Conservation (phyloP, 1,140 invertebrate species). For the Drosophila littoralis region DNA sequence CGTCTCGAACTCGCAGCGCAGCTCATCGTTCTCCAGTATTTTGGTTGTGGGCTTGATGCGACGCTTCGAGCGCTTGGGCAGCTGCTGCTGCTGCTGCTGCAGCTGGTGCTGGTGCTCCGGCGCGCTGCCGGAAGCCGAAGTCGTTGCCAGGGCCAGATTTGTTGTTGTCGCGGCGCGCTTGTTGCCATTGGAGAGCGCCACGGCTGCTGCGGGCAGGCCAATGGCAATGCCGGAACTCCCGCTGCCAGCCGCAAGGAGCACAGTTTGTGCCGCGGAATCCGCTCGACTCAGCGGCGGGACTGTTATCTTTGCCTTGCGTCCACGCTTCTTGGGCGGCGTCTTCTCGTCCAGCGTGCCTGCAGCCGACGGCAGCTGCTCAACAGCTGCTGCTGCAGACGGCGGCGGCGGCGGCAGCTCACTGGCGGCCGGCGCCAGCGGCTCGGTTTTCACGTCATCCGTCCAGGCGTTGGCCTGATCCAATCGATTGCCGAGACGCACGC, state of each 20-base stretch:
- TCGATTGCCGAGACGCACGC: constrained; percentile 75
- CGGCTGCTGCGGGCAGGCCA: neutral
- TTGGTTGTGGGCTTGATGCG: constrained; percentile 87
- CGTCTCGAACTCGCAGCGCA: constrained; percentile 86
- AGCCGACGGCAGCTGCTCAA: neutral
- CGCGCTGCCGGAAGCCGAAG: neutral
- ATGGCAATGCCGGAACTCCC: neutral
- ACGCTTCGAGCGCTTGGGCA: constrained; percentile 84
- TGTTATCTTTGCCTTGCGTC: constrained; percentile 74
- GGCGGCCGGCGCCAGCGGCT: constrained; percentile 10
- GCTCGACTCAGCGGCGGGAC: neutral
- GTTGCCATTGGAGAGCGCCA: constrained; percentile 53
- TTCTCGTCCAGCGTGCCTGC: constrained; percentile 61
- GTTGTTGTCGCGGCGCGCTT: constrained; percentile 33
- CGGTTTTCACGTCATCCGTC: constrained; percentile 55
- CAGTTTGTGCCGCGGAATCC: neutral
- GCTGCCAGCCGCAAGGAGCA: neutral
- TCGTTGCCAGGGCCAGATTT: neutral
- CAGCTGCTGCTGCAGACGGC: neutral
- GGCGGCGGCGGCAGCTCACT: constrained; percentile 6
- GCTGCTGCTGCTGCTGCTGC: constrained; percentile 42
- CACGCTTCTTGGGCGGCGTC: constrained; percentile 80
- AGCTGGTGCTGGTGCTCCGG: constrained; percentile 37
- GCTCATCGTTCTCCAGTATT: constrained; percentile 86
- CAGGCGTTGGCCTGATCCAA: constrained; percentile 43